Evolutionary conservation across 2,888 invertebrate species (phyloP).

Genomic region (Incurvaria masculella): DNA sequence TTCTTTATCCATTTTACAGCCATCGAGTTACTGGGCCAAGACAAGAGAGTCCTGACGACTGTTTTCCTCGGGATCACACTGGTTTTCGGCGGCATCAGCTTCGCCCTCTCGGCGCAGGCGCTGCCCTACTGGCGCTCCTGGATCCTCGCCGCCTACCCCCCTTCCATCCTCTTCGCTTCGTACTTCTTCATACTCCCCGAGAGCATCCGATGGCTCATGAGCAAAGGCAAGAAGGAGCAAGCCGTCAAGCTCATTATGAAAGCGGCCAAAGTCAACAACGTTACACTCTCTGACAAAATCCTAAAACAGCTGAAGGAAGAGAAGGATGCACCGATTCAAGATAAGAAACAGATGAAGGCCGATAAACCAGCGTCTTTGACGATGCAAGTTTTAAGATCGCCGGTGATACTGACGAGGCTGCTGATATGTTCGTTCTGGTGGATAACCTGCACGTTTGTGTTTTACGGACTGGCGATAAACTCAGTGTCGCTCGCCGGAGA

Average conservation of each 20-base stretch:
- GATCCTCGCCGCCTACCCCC: conserved; percentile 66
- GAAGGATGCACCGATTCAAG: background rate
- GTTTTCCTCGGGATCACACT: conserved; percentile 47
- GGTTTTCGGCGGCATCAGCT: conserved; percentile 67
- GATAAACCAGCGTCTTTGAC: background rate
- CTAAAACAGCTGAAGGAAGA: conserved; percentile 8
- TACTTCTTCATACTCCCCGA: conserved; percentile 73
- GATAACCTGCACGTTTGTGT: conserved; percentile 70
- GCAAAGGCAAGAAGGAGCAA: conserved; percentile 63
- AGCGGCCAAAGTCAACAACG: conserved; percentile 62
- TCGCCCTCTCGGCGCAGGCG: conserved; percentile 67
- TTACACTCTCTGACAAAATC: conserved; percentile 40
- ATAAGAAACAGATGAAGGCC: background rate
- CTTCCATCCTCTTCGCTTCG: conserved; percentile 62
- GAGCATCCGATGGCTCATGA: conserved; percentile 74
- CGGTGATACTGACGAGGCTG: conserved; percentile 30
- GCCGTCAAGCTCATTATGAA: conserved; percentile 61
- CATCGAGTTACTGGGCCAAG: conserved; percentile 42
- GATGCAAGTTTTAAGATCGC: conserved; percentile 22
- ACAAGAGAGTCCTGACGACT: conserved; percentile 41
- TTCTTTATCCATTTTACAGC: too few species aligned
- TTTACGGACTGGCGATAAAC: conserved; percentile 73
- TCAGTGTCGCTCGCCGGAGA: conserved; percentile 71
- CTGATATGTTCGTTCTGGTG: conserved; percentile 41
- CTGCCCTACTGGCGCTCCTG: conserved; percentile 69